Conservation (phyloP, 1,140 invertebrate genomes). For the Agrilus planipennis region DNA sequence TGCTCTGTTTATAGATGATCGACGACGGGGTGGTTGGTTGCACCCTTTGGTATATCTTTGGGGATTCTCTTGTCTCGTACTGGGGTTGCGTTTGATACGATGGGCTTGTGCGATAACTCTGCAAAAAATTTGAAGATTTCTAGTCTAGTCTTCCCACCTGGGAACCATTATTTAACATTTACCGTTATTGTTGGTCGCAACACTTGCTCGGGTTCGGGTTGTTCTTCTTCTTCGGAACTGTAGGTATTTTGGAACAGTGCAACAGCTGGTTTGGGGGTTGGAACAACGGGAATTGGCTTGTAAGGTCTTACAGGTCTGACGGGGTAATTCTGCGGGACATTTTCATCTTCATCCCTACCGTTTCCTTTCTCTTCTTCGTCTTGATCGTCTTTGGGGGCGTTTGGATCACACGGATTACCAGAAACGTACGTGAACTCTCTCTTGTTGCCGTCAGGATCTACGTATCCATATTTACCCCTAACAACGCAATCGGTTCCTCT, state of each 20-base stretch:
- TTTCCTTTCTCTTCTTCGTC: constrained; percentile 41
- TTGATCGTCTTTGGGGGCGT: constrained; percentile 55
- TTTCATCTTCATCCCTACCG: constrained; percentile 43
- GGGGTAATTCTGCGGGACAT: constrained; percentile 53
- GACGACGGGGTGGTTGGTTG: constrained; percentile 28
- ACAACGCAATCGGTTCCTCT: constrained; percentile 77
- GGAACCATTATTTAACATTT: constrained; percentile 6
- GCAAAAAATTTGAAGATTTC: background rate
- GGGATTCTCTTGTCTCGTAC: constrained; percentile 22
- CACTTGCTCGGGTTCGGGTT: constrained; percentile 45
- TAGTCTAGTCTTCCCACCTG: background rate
- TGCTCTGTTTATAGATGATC: constrained; percentile 33
- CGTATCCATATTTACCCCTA: constrained; percentile 77
- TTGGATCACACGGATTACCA: constrained; percentile 81
- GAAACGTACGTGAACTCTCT: constrained; percentile 80
- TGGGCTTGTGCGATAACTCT: background rate
- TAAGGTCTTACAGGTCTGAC: constrained; percentile 38
- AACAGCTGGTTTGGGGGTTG: constrained; percentile 25
- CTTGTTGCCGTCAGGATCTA: constrained; percentile 79
- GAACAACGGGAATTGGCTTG: constrained; percentile 12
- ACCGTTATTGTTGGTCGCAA: constrained; percentile 29
- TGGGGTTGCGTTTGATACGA: constrained; percentile 16
- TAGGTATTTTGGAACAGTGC: constrained; percentile 55
- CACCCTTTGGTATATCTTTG: constrained; percentile 13
- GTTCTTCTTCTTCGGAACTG: constrained; percentile 41